phyloP scores from a whole-genome alignment of 2,888 invertebrate species.

The Mythimna lalbum region DNA sequence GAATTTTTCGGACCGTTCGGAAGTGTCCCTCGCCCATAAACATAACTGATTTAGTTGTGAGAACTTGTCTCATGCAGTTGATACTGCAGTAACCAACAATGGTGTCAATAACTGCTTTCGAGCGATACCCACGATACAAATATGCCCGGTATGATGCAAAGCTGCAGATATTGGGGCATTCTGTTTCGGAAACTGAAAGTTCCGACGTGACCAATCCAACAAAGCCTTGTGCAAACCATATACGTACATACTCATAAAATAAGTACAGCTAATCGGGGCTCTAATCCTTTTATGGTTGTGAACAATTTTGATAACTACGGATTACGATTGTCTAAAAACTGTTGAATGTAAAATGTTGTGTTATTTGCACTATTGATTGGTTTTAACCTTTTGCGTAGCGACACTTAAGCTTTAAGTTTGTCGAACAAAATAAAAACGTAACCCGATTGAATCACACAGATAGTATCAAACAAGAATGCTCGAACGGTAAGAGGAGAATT shows the following conservation, averaged over 20 bases:
- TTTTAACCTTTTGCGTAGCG: slow-evolving; percentile 42
- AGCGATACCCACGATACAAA: slow-evolving; percentile 57
- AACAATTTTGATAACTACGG: slow-evolving; percentile 37
- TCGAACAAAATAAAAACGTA: slow-evolving; percentile 9
- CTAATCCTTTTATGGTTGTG: slow-evolving; percentile 52
- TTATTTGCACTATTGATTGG: slow-evolving; percentile 39
- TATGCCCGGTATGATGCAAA: slow-evolving; percentile 61
- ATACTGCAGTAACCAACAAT: slow-evolving; percentile 32
- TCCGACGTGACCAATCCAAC: slow-evolving; percentile 60
- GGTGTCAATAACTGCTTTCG: slow-evolving; percentile 56
- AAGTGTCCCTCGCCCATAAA: slow-evolving; percentile 35
- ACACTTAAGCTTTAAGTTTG: slow-evolving; percentile 23
- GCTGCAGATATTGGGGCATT: slow-evolving; percentile 49
- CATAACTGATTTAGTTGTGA: slow-evolving; percentile 42
- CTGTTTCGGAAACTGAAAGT: slow-evolving; percentile 68
- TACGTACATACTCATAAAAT: slow-evolving; percentile 44
- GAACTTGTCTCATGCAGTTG: slow-evolving; percentile 40
- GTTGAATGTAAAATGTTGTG: slow-evolving; percentile 43
- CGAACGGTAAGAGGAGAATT: slow-evolving; percentile 61
- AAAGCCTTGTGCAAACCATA: slow-evolving; percentile 62
- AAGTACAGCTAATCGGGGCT: slow-evolving; percentile 42
- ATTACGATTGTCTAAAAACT: slow-evolving; percentile 46
- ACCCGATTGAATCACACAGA: slow-evolving; percentile 33
- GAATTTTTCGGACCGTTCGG: slow-evolving; percentile 19
- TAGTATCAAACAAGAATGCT: slow-evolving; percentile 46